Percentiles rank a stretch among this genome's conserved stretches.
phyloP scores from a whole-genome alignment of 1,140 invertebrate species.

The Euglossa dilemma region DNA sequence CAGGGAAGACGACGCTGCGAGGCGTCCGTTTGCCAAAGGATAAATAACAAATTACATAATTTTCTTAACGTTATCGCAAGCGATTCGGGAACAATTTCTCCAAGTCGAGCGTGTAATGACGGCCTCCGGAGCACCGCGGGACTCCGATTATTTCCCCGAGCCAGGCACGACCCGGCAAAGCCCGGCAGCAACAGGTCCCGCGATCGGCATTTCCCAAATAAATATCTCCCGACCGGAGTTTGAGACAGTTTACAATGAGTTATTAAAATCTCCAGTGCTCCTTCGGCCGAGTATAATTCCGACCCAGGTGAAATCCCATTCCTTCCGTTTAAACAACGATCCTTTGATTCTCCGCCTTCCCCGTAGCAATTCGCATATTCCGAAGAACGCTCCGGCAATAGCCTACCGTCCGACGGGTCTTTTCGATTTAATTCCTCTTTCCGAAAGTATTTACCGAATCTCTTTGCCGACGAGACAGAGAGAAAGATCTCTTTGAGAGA shows the following conservation, averaged over 20 bases:
- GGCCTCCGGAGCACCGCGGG: neutral
- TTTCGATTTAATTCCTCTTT: neutral
- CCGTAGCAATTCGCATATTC: neutral
- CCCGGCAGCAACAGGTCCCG: constrained; percentile 41
- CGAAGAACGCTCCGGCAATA: neutral
- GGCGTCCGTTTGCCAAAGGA: neutral
- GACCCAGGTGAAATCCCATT: neutral
- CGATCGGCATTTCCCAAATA: constrained; percentile 50
- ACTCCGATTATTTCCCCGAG: constrained; percentile 10
- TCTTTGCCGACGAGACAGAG: no score
- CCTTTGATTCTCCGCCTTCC: neutral
- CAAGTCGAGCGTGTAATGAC: constrained; percentile 20
- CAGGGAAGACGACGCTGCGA: neutral
- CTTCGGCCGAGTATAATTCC: neutral
- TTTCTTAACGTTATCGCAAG: constrained; percentile 11
- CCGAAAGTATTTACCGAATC: no score
- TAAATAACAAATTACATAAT: constrained; percentile 29
- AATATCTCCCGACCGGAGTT: constrained; percentile 21
- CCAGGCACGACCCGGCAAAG: no score
- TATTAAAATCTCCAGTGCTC: constrained; percentile 50
- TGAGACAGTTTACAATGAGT: constrained; percentile 13
- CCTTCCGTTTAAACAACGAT: neutral
- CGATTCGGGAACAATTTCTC: constrained; percentile 30
- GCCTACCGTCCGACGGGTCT: neutral
- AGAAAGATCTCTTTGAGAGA: no score